phyloP scores from a whole-genome alignment of 2,797 vertebrate species.

The Catostomus latipinnis region DNA sequence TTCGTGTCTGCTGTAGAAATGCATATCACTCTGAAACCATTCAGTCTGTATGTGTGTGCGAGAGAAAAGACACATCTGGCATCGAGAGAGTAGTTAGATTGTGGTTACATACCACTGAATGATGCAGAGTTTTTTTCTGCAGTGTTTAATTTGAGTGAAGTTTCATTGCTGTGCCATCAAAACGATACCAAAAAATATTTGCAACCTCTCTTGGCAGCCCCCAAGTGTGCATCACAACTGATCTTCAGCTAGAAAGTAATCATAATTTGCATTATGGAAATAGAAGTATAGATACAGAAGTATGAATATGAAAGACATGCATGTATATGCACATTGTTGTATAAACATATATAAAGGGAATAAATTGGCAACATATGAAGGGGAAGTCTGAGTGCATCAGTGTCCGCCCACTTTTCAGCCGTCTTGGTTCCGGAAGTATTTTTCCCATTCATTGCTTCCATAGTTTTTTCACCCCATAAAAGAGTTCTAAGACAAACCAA shows the following conservation, averaged over 20 bases:
- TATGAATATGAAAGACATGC: no score
- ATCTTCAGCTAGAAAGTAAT: constrained; percentile 1
- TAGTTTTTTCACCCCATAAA: no score
- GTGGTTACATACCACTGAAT: constrained; percentile 23
- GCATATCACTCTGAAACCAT: constrained; percentile 6
- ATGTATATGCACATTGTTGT: no score
- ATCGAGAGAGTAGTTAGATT: no score
- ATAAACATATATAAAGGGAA: no score
- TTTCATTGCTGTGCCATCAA: constrained; percentile 1
- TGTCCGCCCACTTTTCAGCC: no score
- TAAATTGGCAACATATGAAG: no score
- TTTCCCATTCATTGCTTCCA: no score
- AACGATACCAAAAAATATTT: background rate
- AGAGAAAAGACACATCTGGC: constrained; percentile 18
- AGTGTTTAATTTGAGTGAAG: constrained; percentile 9
- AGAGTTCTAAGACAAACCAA: no score
- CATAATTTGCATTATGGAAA: background rate
- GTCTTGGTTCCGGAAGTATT: no score
- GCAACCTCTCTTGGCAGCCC: background rate
- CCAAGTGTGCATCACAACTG: constrained; percentile 2
- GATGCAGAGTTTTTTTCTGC: constrained; percentile 10
- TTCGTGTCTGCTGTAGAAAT: constrained; percentile 16
- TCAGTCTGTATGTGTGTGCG: background rate
- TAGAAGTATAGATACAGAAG: background rate
- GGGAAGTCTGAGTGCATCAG: no score